A percentile compares a stretch with the other conserved stretches of the same genome.
These are phyloP conservation scores for Cylindroiulus punctatus DNA, from an alignment of 2,888 invertebrate species.

Conservation along the genomic window DNA sequence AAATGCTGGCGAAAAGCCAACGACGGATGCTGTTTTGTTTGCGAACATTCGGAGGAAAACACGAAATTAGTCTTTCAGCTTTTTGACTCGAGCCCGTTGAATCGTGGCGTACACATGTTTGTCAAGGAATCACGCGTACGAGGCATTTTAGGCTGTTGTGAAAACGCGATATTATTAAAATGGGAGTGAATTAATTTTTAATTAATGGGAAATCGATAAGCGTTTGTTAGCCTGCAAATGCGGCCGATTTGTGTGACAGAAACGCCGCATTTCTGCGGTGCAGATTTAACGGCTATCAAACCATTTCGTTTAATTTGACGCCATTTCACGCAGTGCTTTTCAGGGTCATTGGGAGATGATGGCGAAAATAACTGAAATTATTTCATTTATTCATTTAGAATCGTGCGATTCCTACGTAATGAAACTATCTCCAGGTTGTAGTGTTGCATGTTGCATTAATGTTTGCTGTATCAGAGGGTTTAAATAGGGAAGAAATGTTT, in stretches of 20 bases:
- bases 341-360: neutral
- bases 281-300: neutral
- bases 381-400: neutral
- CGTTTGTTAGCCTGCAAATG: neutral
- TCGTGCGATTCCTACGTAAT: too few relatives aligned
- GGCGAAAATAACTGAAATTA: neutral
- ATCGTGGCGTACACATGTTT: neutral
- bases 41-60: slow-evolving; percentile 14
- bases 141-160: neutral
- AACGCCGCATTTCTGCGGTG: neutral
- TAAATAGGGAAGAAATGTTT: too few relatives aligned
- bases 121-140: slow-evolving; percentile 14
- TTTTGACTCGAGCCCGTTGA: neutral
- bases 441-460: too few relatives aligned
- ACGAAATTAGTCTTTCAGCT: slow-evolving; percentile 20
- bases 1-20: neutral
- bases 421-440: too few relatives aligned
- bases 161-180: slow-evolving; percentile 32
- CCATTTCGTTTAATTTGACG: neutral
- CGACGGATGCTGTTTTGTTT: slow-evolving; percentile 27
- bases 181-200: slow-evolving; percentile 15
- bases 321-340: neutral
- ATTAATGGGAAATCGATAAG: slow-evolving; percentile 26
- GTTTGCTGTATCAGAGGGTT: too few relatives aligned
- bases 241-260: neutral